phyloP scores from a whole-genome alignment of 1,140 invertebrate species.

The Platyscapa corneri region DNA sequence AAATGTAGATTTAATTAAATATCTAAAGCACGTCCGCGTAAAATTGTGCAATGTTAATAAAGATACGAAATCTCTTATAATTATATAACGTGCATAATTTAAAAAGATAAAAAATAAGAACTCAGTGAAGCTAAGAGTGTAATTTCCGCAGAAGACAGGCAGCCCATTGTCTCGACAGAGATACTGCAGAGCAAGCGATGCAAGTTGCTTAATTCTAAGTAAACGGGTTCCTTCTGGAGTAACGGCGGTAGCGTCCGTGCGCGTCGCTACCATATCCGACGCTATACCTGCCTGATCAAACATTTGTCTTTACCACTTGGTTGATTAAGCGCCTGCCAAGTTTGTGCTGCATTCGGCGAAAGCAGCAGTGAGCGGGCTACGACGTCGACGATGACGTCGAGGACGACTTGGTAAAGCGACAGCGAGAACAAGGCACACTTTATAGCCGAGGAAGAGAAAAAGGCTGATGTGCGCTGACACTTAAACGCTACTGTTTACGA shows the following conservation, averaged over 20 bases:
- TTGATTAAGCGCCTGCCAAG: constrained; percentile 47
- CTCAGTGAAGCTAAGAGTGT: background rate
- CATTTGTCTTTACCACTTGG: constrained; percentile 47
- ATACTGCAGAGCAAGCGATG: background rate
- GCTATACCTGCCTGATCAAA: constrained; percentile 47
- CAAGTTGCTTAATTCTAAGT: constrained; percentile 47
- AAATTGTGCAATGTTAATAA: background rate
- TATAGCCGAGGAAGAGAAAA: background rate
- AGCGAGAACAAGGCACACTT: background rate
- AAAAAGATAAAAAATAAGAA: background rate
- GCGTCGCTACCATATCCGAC: background rate
- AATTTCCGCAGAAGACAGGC: background rate
- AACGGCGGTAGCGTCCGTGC: background rate
- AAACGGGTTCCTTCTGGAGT: background rate
- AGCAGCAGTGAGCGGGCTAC: background rate
- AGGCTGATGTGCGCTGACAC: background rate
- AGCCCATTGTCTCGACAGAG: background rate
- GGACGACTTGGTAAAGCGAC: background rate
- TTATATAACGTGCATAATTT: background rate
- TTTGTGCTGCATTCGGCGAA: constrained; percentile 31
- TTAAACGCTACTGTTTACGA: constrained; percentile 24
- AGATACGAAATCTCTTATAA: background rate
- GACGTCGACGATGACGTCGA: background rate
- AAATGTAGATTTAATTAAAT: too few species aligned
- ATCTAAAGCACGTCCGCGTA: too few species aligned